These are phyloP conservation scores for Encarsia formosa DNA, from an alignment of 2,888 invertebrate genomes.

Conservation along the genomic window DNA sequence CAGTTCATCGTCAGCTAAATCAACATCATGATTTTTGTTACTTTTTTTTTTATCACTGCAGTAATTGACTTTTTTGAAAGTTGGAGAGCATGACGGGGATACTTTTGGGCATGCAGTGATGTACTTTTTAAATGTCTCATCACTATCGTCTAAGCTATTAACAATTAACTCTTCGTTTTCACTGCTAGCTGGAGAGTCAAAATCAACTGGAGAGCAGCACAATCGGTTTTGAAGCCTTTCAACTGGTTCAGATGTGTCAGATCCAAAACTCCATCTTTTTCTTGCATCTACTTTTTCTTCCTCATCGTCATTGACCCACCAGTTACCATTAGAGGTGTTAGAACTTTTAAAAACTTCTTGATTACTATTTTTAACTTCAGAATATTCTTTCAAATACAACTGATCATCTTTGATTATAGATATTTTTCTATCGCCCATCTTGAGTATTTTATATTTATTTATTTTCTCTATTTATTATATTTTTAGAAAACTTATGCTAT, in stretches of 20 bases:
- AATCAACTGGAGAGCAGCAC: constrained; percentile 28
- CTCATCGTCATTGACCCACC: constrained; percentile 17
- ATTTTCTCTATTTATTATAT: no score
- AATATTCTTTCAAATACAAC: no score
- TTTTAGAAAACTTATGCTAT: no score
- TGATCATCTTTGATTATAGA: no score
- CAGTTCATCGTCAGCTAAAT: constrained; percentile 27
- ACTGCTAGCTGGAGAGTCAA: constrained; percentile 24
- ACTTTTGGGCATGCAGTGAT: constrained; percentile 5
- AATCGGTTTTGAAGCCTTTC: constrained; percentile 24
- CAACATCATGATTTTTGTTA: constrained; percentile 20
- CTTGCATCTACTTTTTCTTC: constrained; percentile 20
- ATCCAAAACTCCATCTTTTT: constrained; percentile 28
- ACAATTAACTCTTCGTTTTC: constrained; percentile 27
- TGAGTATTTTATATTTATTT: no score
- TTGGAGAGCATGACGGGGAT: constrained; percentile 19
- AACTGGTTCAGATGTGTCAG: constrained; percentile 23
- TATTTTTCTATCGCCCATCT: no score
- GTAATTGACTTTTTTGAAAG: constrained; percentile 10
- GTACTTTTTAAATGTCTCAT: constrained; percentile 22
- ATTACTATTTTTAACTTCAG: constrained; percentile 7
- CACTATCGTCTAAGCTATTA: constrained; percentile 20
- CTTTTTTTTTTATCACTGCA: constrained; percentile 13
- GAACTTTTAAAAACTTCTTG: no score
- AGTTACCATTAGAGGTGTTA: constrained; percentile 6